Evolutionary conservation across 2,888 invertebrate genomes (phyloP), one percentile per base, ranked within the genome.

Genomic region (Lepidochitona cinerea): DNA sequence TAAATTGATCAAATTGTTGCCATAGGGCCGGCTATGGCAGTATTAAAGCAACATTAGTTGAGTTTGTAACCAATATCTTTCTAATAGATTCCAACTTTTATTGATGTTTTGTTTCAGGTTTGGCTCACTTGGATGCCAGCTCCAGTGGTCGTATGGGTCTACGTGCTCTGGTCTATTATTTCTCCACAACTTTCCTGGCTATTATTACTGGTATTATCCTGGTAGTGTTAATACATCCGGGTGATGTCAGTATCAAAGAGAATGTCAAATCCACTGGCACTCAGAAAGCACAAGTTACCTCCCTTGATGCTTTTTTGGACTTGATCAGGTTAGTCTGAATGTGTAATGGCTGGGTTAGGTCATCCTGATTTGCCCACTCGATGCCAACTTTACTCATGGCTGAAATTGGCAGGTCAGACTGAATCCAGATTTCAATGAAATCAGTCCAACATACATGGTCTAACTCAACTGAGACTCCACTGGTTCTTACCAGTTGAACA

Each of bases 101-200:
- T 49, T 23, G 18, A 49, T 23, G n/a, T 7, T 18, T 49, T 4
- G 23, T 49, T 77, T 72, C 92, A 93, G 94, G 91, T 76, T 92
- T 94, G 88, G 93, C 94, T 9, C 93, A 93, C 79, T 88, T 94
- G 84, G 94, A 94, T 85, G 93, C 94, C 3, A 92, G 92, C 81
- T 92, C 93, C 67, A 93, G 93, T 37, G 94, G 94, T 32, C 92
- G 92, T 82, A 94, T 94, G 92, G 94, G 94, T 12, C 87, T 92
- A 52, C 90, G 93, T 41, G 94, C 94, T 12, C 88, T 94, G 75
- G 82, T 92, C 52, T 94, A 94, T 88, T 94, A 94, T 87, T 91
- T 94, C 83, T 89, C 90, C n/a, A 94, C 94, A 12, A 94, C 94
- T 0, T 89, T 94, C 68, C 83, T 93, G 65, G 94, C 94, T 29